These are phyloP conservation scores for Syngnathus rostellatus DNA, from an alignment of 2,797 vertebrate species.

Conservation along the genomic window DNA sequence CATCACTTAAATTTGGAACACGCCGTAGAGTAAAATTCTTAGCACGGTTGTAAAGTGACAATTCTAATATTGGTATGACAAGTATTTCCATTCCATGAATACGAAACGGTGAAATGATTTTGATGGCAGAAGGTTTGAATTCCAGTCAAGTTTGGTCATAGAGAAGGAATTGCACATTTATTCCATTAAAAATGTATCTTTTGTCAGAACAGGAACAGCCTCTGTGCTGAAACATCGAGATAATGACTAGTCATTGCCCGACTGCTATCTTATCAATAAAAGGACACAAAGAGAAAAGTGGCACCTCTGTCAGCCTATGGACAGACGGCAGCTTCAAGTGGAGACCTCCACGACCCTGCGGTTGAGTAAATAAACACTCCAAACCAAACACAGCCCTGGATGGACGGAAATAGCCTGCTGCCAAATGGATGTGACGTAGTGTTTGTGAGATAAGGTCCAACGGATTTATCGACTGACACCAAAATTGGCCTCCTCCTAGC, in stretches of 20 bases:
- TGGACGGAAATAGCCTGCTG: not conserved
- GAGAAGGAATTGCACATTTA: not conserved
- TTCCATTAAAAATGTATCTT: not conserved
- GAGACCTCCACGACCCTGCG: not conserved
- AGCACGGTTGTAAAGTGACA: no score
- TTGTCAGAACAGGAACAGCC: not conserved
- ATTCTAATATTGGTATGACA: no score
- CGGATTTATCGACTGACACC: not conserved
- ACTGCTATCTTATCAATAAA: not conserved
- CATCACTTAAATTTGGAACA: not conserved
- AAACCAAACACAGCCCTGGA: not conserved
- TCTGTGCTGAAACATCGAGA: not conserved
- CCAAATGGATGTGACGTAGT: conserved; percentile 13
- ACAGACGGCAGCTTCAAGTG: not conserved
- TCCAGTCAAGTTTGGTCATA: no score
- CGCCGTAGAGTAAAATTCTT: no score
- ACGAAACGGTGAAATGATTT: no score
- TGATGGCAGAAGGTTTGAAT: no score
- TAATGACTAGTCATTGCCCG: not conserved
- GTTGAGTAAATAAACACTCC: not conserved
- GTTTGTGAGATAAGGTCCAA: conserved; percentile 4
- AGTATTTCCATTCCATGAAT: no score
- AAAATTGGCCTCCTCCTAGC: not conserved
- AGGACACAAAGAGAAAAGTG: not conserved
- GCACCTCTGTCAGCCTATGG: not conserved